Evolutionary conservation across 2,888 invertebrate genomes (phyloP).

Genomic region (Pseudococcus jackbeardsleyi): DNA sequence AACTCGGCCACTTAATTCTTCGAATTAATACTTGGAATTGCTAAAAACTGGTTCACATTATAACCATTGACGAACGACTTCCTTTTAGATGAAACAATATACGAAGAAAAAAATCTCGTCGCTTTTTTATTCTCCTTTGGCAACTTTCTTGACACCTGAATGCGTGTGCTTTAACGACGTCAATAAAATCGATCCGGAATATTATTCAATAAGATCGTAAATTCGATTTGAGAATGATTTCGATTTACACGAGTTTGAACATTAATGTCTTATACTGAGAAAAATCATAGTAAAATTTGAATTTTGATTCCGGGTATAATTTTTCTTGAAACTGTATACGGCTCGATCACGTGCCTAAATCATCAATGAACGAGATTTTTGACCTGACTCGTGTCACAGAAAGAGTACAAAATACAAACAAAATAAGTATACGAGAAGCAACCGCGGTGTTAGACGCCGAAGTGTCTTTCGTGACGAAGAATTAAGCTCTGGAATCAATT

Average conservation of each 20-base stretch:
- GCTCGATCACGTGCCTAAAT: not conserved
- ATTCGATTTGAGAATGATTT: not conserved
- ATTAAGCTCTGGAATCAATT: not conserved
- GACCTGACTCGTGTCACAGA: not conserved
- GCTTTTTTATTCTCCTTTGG: not conserved
- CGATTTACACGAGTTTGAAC: not conserved
- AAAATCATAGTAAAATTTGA: conserved; percentile 32
- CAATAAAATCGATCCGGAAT: conserved; percentile 33
- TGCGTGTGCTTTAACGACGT: conserved; percentile 12
- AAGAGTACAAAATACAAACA: not conserved
- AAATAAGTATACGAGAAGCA: not conserved
- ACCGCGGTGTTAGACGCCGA: not conserved
- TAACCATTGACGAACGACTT: not conserved
- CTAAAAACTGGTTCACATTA: not conserved
- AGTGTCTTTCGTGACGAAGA: not conserved
- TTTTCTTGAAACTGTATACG: not conserved
- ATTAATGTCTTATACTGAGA: not conserved
- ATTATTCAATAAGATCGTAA: conserved; percentile 39
- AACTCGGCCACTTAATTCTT: not conserved
- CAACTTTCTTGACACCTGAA: not conserved
- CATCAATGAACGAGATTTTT: not conserved
- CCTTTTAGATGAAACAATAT: conserved; percentile 11
- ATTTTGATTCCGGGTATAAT: conserved; percentile 9
- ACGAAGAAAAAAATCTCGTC: not conserved
- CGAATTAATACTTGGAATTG: conserved; percentile 37